Evolutionary conservation across 2,888 invertebrate species (phyloP), one percentile per base, ranked within the genome.

Genomic region (Fissipunctia ypsillon): DNA sequence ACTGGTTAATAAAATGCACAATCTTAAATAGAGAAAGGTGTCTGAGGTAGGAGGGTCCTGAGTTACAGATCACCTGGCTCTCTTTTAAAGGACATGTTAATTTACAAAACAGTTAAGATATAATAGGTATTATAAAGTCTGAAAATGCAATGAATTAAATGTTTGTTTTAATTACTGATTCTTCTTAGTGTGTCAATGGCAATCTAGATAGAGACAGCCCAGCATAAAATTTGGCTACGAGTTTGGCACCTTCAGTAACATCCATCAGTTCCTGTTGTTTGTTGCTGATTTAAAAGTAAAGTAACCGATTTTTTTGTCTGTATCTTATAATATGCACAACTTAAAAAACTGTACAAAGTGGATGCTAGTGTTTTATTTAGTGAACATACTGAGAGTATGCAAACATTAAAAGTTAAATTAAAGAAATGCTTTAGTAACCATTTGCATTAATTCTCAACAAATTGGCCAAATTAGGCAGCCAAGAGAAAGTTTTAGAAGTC

Each of bases 91-190:
- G n/a, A n/a, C n/a, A n/a, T n/a, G n/a, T n/a, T n/a, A n/a, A n/a
- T n/a, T n/a, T n/a, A n/a, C n/a, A n/a, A n/a, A n/a, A n/a, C n/a
- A n/a, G n/a, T n/a, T n/a, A n/a, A n/a, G n/a, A n/a, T n/a, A n/a
- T n/a, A n/a, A n/a, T n/a, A n/a, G n/a, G n/a, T n/a, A n/a, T n/a
- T n/a, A n/a, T n/a, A n/a, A n/a, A n/a, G n/a, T n/a, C n/a, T n/a
- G n/a, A n/a, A n/a, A n/a, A n/a, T n/a, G 79, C 59, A 35, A 56
- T 56, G 38, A 63, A 19, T 43, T 16, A 22, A n/a, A n/a, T 28
- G 6, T 19, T 64, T 48, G n/a, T 35, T 50, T 48, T 48, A 35
- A 48, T 56, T 31, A 31, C 19, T 31, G 28, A 56, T 54, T 54
- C 28, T 54, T 54, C 7, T 28, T 52, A 16, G 52, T 3, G 6